These are phyloP conservation scores for Myotis planiceps DNA, from an alignment of 2,797 vertebrate species.

Conservation along the genomic window DNA sequence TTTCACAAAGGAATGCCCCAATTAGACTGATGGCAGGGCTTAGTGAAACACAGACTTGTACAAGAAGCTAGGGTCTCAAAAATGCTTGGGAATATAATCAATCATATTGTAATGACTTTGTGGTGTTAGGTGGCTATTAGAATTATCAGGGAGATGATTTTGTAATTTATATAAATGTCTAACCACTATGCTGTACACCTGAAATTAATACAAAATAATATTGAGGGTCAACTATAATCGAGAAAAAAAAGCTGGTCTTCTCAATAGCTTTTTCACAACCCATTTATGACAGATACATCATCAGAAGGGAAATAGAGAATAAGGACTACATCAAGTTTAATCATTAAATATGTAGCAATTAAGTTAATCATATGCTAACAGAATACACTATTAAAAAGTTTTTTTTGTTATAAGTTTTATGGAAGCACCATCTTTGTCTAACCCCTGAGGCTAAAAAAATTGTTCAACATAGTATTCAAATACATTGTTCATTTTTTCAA, in stretches of 20 bases:
- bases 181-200: neutral
- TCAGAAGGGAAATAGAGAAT: neutral
- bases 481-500: neutral
- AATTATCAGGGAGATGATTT: neutral
- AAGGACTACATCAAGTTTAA: neutral
- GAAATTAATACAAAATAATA: neutral
- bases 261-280: neutral
- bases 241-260: neutral
- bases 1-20: neutral
- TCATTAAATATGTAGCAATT: neutral
- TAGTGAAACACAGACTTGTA: neutral
- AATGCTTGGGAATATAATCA: neutral
- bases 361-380: neutral
- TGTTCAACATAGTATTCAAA: neutral
- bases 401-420: neutral
- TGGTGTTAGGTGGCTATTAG: neutral
- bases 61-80: neutral
- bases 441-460: neutral
- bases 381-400: neutral
- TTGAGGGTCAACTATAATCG: neutral
- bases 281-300: neutral
- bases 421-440: neutral
- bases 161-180: neutral
- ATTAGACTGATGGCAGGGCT: neutral
- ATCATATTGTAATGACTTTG: neutral